Base-by-base conservation (phyloP, 2,888 invertebrate species). In the Dasypogon diadema region DNA sequence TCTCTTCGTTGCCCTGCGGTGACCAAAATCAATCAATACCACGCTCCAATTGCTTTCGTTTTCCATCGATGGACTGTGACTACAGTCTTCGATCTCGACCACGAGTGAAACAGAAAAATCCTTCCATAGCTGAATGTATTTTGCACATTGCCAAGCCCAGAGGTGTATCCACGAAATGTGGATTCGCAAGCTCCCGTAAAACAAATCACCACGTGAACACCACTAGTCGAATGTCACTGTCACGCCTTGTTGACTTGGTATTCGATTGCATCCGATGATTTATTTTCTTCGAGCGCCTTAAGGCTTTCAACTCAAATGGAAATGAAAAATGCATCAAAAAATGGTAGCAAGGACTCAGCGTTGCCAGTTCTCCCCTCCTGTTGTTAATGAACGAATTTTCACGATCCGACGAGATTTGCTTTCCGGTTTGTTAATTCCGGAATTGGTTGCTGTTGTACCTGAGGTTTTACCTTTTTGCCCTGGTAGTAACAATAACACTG, bases 191-290 rank as follows among this genome's bases (percentile, higher is more conserved):
- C 14, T 65, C 46, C 37, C 21, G 16, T 48, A 24, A 22, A 65
- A 65, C 46, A 65, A 65, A 46, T 65, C 65, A 46, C 65, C 46
- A 24, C 48, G 26, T 60, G 60, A 60, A 60, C 37, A 18, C 16
- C 60, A 18, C 42, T 60, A 30, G 37, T 22, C 48, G 21, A 48
- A 65, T 65, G 65, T 22, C 65, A 48, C 46, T 65, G 65, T 65
- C 65, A 65, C 22, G 48, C 21, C 65, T 46, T 46, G 48, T 65
- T 48, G 24, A 65, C 65, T 48, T 65, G 14, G 48, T 46, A 14
- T 60, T 34, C 60, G 37, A 37, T 37, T 60, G 60, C 60, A 60
- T 60, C 60, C 60, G 18, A 60, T 60, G 42, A 37, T 60, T 60
- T 37, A 60, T 60, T 60, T 60, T 37, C 60, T 60, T 30, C 2